A percentile compares a stretch with the other conserved stretches of the same genome.
phyloP scores from a whole-genome alignment of 23 tunicate species.

The Styela clava region DNA sequence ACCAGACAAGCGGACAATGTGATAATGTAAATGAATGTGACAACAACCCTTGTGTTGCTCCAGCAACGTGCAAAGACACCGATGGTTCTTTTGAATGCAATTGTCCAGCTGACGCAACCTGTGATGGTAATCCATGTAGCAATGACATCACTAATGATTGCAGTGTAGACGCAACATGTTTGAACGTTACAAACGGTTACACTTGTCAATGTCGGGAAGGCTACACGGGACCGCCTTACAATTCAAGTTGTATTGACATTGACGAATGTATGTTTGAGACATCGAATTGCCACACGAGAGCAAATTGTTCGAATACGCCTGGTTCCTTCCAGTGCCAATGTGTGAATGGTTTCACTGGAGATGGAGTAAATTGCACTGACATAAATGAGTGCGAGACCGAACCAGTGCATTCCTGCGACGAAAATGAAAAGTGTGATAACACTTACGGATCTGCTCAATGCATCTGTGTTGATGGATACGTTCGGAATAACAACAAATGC shows the following conservation, averaged over 20 bases:
- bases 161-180: not conserved
- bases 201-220: not conserved
- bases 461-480: conserved; percentile 25
- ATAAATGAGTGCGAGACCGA: not conserved
- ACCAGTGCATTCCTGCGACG: not conserved
- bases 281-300: not conserved
- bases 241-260: conserved; percentile 7
- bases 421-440: conserved; percentile 39
- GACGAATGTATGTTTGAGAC: conserved; percentile 33
- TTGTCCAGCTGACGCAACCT: conserved; percentile 16
- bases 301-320: conserved; percentile 26
- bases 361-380: not conserved
- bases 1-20: not conserved
- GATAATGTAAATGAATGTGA: conserved; percentile 14
- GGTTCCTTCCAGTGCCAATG: conserved; percentile 35
- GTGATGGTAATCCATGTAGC: conserved; percentile 15
- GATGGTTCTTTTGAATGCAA: conserved; percentile 23
- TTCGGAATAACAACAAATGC: not conserved
- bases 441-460: conserved; percentile 32
- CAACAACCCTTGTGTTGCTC: conserved; percentile 23
- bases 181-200: not conserved
- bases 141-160: not conserved
- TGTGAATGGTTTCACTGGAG: not conserved
- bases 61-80: conserved; percentile 39
- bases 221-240: not conserved